Base-by-base conservation (phyloP, 2,888 invertebrate species). In the Endotricha flammealis region DNA sequence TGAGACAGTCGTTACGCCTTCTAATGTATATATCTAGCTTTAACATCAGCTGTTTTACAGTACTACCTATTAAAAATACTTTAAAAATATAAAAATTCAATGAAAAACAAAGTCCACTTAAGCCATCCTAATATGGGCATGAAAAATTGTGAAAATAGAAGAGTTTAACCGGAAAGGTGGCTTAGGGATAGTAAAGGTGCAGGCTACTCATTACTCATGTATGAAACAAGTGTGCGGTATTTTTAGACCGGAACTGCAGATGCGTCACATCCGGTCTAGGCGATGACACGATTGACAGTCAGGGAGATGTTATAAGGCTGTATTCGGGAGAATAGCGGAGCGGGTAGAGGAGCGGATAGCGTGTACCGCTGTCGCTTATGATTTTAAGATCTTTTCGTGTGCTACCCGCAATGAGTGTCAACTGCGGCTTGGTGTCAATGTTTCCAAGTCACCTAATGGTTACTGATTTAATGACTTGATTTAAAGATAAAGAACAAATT, bases 221-320 rank as follows among this genome's bases (percentile, higher is more conserved):
- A 35, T 31, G 20, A 41, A 38, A 29, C 36, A 34, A 28, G 30
- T 27, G 27, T 35, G 29, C 27, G 53, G 61, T 61, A 57, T 67
- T 64, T 61, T 57, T 55, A 48, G 69, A 66, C 66, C 69, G 74
- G 75, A 73, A 78, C 70, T 54, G 78, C 80, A 82, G 79, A 74
- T 82, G 66, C 41, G 38, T 49, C 48, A 60, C 73, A 72, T 81
- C 82, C 80, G 78, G 73, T 68, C 70, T 63, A 70, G 62, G 50
- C 51, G 57, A 45, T 44, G 45, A 48, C 50, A 46, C 70, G 67
- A 73, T 68, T 71, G 74, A 73, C 74, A 72, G 56, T 60, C 63
- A 62, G 58, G 56, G 61, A 61, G 64, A 60, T 44, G 39, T n/a
- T 31, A 28, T 41, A 42, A 45, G 38, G 51, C 38, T 31, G 24